phyloP scores from a whole-genome alignment of 1,140 invertebrate species.

The Bombus ignitus region DNA sequence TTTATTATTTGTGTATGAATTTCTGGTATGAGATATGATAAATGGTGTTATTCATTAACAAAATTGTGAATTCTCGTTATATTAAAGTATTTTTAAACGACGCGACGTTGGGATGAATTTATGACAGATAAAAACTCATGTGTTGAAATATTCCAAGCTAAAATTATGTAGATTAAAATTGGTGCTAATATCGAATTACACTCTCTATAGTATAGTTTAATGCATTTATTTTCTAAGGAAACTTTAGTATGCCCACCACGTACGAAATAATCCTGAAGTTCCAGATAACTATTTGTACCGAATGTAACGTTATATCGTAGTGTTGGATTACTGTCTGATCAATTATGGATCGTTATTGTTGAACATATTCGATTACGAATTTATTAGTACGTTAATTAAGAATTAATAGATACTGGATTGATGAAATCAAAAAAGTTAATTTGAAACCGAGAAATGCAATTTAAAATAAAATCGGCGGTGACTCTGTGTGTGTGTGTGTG shows the following conservation, averaged over 20 bases:
- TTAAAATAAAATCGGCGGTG: too few species aligned
- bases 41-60: too few species aligned
- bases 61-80: background rate
- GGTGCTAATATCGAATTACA: too few species aligned
- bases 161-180: background rate
- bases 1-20: background rate
- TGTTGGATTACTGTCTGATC: background rate
- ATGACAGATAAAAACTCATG: background rate
- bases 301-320: background rate
- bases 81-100: background rate
- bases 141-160: background rate
- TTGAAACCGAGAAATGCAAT: too few species aligned
- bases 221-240: background rate
- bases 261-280: background rate
- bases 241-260: background rate
- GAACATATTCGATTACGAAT: background rate
- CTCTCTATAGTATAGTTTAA: background rate
- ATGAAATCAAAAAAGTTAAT: too few species aligned
- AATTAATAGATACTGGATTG: background rate
- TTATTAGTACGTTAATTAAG: background rate
- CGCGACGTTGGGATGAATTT: background rate
- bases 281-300: background rate
- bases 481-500: accelerated
- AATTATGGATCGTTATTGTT: background rate
- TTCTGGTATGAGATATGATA: too few species aligned